Evolutionary conservation across 2,113 vertebrate species (phyloP), one percentile per base, ranked within the genome.

Genomic region (Macrotus californicus): DNA sequence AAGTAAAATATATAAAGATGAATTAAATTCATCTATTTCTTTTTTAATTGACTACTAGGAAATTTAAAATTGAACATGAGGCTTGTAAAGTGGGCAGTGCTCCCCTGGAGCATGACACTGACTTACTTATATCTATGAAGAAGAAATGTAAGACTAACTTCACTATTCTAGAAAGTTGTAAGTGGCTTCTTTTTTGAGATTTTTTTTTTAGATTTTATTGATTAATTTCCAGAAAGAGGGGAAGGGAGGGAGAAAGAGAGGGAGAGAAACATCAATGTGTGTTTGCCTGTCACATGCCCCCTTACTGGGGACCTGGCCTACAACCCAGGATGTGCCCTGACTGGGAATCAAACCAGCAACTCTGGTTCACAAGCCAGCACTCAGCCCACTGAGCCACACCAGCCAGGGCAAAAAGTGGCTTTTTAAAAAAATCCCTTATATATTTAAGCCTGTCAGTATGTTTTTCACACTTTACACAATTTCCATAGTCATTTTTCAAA

Each of bases 111-210:
- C 24, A 31, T 79, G 39, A 85, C 46, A 64, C 12, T 48, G 75
- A 75, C 10, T 85, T 92, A 79, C 88, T 85, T 92, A 73, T 93
- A 43, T 69, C 29, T 94, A 1, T 84, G 54, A 66, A 67, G 56
- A 73, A 89, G 56, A 94, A 93, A 82, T 86, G 24, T 7, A 48
- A 80, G 48, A 73, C 93, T 75, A 90, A 80, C 59, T 87, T 94
- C 12, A 59, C 54, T 87, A 9, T 76, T 94, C 15, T 69, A 69
- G 50, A 95, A 89, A 94, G 18, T 54, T 79, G 11, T 72, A 64
- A 72, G 41, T 91, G 83, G 13, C 48, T 69, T 96, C 64, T 94
- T 56, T 56, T 56, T 24, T 56, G 21, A 22, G 54, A 56, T 56
- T 56, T 22, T 59, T 59, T 59, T 59, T 59, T 24, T 9, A 24